Percentiles rank a stretch among this genome's conserved stretches.
phyloP scores from a whole-genome alignment of 2,113 vertebrate species.

The Xenus cinereus region DNA sequence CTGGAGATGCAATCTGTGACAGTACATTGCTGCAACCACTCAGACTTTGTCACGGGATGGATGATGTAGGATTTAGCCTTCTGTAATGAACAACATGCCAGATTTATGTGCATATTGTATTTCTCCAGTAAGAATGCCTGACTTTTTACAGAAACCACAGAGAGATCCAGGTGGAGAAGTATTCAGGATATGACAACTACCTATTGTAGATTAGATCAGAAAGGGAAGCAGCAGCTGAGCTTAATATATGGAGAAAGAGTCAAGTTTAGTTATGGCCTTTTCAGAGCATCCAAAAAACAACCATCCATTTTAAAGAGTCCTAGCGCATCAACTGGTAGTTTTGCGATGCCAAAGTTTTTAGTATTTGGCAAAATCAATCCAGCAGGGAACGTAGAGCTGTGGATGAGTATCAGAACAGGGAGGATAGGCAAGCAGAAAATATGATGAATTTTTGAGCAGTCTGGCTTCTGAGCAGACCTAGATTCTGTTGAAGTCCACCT shows the following conservation, averaged over 20 bases:
- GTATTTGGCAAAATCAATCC: not conserved
- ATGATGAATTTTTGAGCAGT: not conserved
- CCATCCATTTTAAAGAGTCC: not conserved
- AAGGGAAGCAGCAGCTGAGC: not conserved
- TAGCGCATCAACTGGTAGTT: not conserved
- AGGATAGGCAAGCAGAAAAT: not conserved
- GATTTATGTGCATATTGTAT: slow-evolving; percentile 31
- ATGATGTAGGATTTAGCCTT: not conserved
- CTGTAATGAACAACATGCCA: not conserved
- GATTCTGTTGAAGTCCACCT: not conserved
- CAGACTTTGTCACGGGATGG: not conserved
- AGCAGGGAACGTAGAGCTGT: not conserved
- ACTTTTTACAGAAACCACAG: slow-evolving; percentile 20
- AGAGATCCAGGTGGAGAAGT: slow-evolving; percentile 14
- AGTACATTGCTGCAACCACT: not conserved
- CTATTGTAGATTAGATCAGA: slow-evolving; percentile 14
- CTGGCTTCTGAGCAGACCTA: not conserved
- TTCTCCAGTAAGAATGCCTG: slow-evolving; percentile 13
- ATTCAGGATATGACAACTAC: slow-evolving; percentile 19
- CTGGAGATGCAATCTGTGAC: not conserved
- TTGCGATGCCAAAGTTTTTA: not conserved
- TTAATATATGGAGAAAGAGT: not conserved
- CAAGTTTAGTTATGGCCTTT: not conserved
- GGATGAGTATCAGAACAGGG: not conserved
- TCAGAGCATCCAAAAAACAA: not conserved